Evolutionary conservation across 1,140 invertebrate species (phyloP).

Genomic region (Globodera ellingtonae): DNA sequence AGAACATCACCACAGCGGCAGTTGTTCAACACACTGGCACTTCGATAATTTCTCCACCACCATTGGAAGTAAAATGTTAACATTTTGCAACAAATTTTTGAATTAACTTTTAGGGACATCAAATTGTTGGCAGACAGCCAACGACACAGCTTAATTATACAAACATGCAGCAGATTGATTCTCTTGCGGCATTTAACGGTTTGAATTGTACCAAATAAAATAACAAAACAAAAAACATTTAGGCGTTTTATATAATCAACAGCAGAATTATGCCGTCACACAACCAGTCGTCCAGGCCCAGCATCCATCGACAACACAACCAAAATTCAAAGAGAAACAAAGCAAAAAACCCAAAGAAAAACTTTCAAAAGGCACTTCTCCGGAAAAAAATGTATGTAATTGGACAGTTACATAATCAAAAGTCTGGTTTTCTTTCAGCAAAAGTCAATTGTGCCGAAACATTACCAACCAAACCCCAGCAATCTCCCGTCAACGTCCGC

Average conservation of each 20-base stretch:
- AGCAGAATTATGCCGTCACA: neutral
- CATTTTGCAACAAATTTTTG: neutral
- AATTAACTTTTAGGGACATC: neutral
- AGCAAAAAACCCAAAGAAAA: constrained; percentile 13
- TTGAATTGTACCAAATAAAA: neutral
- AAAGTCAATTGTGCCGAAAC: neutral
- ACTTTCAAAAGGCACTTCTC: neutral
- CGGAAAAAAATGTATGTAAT: neutral
- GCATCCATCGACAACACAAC: neutral
- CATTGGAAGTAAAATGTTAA: neutral
- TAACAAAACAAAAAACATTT: neutral
- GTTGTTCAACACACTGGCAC: neutral
- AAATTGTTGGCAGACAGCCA: neutral
- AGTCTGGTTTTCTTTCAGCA: neutral
- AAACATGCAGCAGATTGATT: neutral
- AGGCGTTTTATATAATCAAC: neutral
- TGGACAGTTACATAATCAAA: neutral
- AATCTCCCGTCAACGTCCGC: constrained; percentile 5
- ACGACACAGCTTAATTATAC: neutral
- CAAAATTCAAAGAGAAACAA: neutral
- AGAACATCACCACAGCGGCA: neutral
- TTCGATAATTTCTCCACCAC: neutral
- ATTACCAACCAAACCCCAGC: neutral
- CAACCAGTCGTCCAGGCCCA: neutral
- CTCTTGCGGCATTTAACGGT: neutral